phyloP scores from a whole-genome alignment of 2,113 vertebrate genomes.

The Hydrolagus affinis region DNA sequence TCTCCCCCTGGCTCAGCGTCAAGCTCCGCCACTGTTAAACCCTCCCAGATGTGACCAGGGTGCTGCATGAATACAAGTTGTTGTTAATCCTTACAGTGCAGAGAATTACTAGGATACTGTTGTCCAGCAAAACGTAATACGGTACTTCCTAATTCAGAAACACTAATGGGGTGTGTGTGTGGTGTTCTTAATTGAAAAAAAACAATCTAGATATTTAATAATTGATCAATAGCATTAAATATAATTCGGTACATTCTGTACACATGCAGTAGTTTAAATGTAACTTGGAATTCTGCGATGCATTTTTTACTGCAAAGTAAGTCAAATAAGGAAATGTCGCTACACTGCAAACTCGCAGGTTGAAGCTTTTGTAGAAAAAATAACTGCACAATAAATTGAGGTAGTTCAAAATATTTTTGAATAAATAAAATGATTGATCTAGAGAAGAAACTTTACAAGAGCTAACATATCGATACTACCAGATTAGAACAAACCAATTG shows the following conservation, averaged over 20 bases:
- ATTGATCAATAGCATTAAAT: neutral
- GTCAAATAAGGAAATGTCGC: too few species aligned
- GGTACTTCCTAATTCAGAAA: neutral
- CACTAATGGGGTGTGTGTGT: too few species aligned
- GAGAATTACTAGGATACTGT: neutral
- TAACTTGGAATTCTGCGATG: neutral
- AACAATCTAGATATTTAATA: too few species aligned
- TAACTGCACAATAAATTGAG: neutral
- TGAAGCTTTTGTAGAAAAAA: neutral
- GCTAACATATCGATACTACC: neutral
- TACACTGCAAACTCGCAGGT: neutral
- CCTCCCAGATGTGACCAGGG: too few species aligned
- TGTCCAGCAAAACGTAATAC: neutral
- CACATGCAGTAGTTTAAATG: neutral
- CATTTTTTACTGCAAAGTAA: neutral
- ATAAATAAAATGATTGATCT: neutral
- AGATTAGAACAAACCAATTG: neutral
- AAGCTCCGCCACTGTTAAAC: too few species aligned
- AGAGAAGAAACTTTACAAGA: neutral
- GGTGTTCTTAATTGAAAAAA: too few species aligned
- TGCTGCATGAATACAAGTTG: neutral
- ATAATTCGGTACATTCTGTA: neutral
- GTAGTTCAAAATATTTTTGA: neutral
- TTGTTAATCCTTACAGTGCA: neutral
- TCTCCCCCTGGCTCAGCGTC: too few species aligned